A percentile compares a stretch with the other conserved stretches of the same genome.
Evolutionary conservation across 1,140 invertebrate genomes (phyloP).

Genomic region (Scylla paramamosain): DNA sequence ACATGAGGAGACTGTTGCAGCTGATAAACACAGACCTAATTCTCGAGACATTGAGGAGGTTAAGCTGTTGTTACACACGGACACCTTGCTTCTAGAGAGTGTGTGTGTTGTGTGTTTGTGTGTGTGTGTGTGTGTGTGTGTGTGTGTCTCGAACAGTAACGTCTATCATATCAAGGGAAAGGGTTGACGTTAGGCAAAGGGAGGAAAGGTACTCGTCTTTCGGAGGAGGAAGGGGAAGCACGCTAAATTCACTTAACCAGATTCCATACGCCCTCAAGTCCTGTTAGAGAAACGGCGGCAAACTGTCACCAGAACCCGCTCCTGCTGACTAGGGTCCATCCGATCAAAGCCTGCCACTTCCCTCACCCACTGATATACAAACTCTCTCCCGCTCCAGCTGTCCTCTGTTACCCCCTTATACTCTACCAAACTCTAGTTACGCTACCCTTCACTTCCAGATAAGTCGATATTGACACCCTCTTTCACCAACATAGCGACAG

Average conservation of each 20-base stretch:
- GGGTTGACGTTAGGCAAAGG: not conserved
- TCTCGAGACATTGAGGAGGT: constrained; percentile 6
- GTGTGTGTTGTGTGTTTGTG: no score
- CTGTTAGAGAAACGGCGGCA: not conserved
- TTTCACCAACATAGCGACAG: no score
- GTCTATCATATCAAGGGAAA: no score
- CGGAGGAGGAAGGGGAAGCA: not conserved
- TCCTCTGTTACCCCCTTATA: no score
- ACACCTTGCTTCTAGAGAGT: not conserved
- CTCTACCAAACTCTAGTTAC: no score
- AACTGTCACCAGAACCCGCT: not conserved
- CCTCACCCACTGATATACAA: not conserved
- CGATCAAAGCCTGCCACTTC: not conserved
- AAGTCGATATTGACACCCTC: no score
- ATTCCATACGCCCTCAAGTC: constrained; percentile 11
- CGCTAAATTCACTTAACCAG: constrained; percentile 1
- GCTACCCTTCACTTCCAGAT: no score
- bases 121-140: no score
- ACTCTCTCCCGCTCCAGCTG: not conserved
- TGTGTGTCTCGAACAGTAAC: no score
- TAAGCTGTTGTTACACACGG: not conserved
- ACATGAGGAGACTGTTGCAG: not conserved
- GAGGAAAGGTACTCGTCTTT: not conserved
- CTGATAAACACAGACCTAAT: not conserved
- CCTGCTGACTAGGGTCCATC: not conserved